Percentiles rank a stretch among this genome's conserved stretches.
These are phyloP conservation scores for Tretioscincus oriximinensis DNA, from an alignment of 2,113 vertebrate genomes.

Conservation along the genomic window DNA sequence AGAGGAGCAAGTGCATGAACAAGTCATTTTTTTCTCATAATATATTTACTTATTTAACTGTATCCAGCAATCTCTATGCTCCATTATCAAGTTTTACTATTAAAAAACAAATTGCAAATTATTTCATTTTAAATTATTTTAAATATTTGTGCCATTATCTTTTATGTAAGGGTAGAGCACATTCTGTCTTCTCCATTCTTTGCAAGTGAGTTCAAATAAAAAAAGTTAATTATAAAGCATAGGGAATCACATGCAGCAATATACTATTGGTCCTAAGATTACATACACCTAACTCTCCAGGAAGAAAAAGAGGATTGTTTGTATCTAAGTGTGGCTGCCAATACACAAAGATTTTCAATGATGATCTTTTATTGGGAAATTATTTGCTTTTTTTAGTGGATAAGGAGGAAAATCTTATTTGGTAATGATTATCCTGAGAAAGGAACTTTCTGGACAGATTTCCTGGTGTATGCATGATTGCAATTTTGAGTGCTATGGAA, in stretches of 20 bases:
- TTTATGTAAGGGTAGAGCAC: neutral
- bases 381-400: no score
- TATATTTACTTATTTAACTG: no score
- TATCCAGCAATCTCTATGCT: neutral
- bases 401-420: neutral
- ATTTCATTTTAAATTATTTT: neutral
- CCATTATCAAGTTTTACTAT: no score
- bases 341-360: neutral
- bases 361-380: neutral
- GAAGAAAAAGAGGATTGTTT: neutral
- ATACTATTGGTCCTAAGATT: no score
- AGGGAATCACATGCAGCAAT: no score
- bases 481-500: neutral
- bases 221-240: no score
- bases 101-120: no score
- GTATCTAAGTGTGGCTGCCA: neutral
- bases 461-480: no score
- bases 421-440: neutral
- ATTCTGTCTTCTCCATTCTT: no score
- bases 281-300: no score
- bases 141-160: neutral
- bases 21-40: neutral
- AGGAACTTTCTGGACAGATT: neutral
- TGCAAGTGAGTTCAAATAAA: no score
- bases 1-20: neutral